A percentile compares a stretch with the other conserved stretches of the same genome.
Conservation (phyloP, 1,140 invertebrate genomes). For the Nixonia krombeini region DNA sequence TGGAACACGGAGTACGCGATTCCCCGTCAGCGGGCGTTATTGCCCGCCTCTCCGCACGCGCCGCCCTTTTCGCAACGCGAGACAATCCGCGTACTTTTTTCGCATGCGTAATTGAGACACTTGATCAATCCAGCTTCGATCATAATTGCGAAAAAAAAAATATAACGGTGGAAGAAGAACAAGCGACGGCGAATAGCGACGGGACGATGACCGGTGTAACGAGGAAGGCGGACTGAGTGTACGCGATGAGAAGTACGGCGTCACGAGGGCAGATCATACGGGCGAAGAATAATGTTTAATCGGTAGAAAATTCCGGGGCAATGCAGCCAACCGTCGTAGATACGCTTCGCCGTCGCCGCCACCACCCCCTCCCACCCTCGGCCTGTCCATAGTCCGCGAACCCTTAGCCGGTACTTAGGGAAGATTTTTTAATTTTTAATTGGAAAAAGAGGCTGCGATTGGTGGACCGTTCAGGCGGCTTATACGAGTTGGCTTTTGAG, state of each 20-base stretch:
- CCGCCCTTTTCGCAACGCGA: too few relatives aligned
- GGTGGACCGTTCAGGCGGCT: conserved; percentile 39
- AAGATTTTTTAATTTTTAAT: conserved; percentile 71
- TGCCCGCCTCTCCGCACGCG: too few relatives aligned
- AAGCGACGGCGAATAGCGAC: conserved; percentile 32
- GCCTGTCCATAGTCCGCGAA: too few relatives aligned
- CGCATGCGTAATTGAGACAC: too few relatives aligned
- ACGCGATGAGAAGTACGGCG: conserved; percentile 54
- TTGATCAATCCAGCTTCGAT: too few relatives aligned
- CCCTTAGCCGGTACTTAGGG: conserved; percentile 48
- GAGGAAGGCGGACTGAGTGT: conserved; percentile 59
- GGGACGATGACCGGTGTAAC: conserved; percentile 36
- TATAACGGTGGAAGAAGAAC: too few relatives aligned
- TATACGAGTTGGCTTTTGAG: conserved; percentile 30
- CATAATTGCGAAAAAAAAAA: too few relatives aligned
- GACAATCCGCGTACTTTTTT: conserved; percentile 7
- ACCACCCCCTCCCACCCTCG: conserved; percentile 14
- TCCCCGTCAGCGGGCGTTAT: too few relatives aligned
- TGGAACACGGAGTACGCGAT: conserved; percentile 21
- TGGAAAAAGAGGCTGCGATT: conserved; percentile 65
- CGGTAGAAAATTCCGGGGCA: conserved; percentile 61
- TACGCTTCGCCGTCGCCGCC: conserved; percentile 12
- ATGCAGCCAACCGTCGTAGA: conserved; percentile 56
- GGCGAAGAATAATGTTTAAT: conserved; percentile 67
- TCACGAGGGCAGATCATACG: conserved; percentile 26